phyloP scores from a whole-genome alignment of 2,888 invertebrate species.

The Sphecodes monilicornis region DNA sequence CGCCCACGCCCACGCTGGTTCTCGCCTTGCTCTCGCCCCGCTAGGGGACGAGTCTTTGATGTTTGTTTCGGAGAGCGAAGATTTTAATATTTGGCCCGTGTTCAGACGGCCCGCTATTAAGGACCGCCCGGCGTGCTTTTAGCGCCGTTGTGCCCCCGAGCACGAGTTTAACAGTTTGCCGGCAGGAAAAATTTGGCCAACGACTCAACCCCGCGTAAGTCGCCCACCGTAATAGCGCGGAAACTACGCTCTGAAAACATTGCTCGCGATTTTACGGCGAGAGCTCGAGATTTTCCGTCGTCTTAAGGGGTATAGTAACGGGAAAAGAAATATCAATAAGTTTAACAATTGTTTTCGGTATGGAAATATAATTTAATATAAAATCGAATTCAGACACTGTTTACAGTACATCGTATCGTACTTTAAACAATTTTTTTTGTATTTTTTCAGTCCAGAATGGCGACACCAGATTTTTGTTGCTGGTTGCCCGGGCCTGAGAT shows the following conservation, averaged over 20 bases:
- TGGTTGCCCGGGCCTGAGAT: no score
- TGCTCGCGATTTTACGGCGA: background rate
- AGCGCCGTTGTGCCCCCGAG: slow-evolving; percentile 38
- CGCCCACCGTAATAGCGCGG: slow-evolving; percentile 30
- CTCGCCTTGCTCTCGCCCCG: no score
- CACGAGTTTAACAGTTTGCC: slow-evolving; percentile 45
- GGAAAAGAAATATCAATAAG: background rate
- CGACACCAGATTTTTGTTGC: no score
- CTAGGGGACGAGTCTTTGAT: slow-evolving; percentile 19
- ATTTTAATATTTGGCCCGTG: slow-evolving; percentile 56
- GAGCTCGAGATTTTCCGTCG: background rate
- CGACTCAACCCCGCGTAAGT: slow-evolving; percentile 1
- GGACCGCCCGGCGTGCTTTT: slow-evolving; percentile 25
- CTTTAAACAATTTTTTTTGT: no score
- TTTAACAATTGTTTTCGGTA: background rate
- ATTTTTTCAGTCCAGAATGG: no score
- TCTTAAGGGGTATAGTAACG: background rate
- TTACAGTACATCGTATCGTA: no score
- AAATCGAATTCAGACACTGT: no score
- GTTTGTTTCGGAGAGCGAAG: slow-evolving; percentile 21
- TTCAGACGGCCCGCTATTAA: slow-evolving; percentile 42
- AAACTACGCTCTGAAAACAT: slow-evolving; percentile 23
- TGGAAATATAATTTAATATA: no score
- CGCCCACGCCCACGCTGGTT: background rate
- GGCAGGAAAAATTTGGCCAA: slow-evolving; percentile 49